Base-by-base conservation (phyloP, 1,140 invertebrate genomes). In the Chionoecetes opilio region DNA sequence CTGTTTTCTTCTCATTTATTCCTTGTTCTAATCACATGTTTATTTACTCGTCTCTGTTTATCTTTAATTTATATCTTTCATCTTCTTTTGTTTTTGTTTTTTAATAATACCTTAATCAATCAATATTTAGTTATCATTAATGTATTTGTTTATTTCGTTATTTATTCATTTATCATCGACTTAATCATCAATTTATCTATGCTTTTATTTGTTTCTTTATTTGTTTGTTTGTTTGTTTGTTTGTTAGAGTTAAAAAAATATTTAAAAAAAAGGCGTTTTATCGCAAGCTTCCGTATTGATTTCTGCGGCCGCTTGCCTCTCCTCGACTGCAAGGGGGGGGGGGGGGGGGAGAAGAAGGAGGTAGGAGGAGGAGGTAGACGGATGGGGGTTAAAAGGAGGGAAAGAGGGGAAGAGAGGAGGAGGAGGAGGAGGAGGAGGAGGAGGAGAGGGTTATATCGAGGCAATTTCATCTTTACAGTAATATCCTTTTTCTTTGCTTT, bases 151-250 rank as follows among this genome's bases (percentile, higher is more conserved):
- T 53, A 11, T 53, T 53, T 9, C 46, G 11, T 53, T 53, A 11
- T 53, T 53, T 9, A 3, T 53, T 17, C 0, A 14, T 53, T 53
- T 53, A 5, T 38, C 14, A 3, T 89, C 21, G 35, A 6, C 9
- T 88, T 0, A 11, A 0, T 37, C 32, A 14, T 35, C 35, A 8
- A 35, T 6, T 37, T 14, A 37, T 17, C 3, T 38, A 3, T 38
- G 2, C 8, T 88, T n/a, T 87, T 93, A 87, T 86, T 53, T 37
- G 89, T 34, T 63, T 75, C 21, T 82, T 63, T 82, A 94, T n/a
- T 63, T 82, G n/a, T 88, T 63, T 89, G 75, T 63, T 34, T 94
- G 37, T 35, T 53, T 87, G 75, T 75, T 75, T 75, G 26, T 75
- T 75, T 75, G 63, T 75, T 75, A n/a, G 5, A 6, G n/a, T n/a